Percentiles rank a stretch among this genome's conserved stretches.
These are phyloP conservation scores for Chironomus tepperi DNA, from an alignment of 1,140 invertebrate species.

Conservation along the genomic window DNA sequence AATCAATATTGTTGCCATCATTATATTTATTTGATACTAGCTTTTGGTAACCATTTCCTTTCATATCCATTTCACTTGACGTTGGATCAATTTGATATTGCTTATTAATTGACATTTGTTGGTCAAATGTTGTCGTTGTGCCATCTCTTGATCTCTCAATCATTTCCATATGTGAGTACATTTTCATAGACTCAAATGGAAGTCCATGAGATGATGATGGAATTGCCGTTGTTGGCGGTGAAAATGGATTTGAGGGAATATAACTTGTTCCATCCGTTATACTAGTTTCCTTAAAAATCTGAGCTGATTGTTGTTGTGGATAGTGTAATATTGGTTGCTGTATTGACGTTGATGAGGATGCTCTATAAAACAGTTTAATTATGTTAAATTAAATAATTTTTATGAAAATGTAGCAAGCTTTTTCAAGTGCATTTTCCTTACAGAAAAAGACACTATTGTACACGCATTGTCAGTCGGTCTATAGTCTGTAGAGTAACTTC, in stretches of 20 bases:
- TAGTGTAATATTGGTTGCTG: background rate
- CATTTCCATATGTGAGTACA: background rate
- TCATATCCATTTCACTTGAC: background rate
- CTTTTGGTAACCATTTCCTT: constrained; percentile 7
- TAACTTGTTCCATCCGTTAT: background rate
- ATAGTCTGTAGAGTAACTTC: too few species aligned
- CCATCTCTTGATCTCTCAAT: background rate
- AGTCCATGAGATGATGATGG: background rate
- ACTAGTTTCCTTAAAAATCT: background rate
- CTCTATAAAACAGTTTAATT: too few species aligned
- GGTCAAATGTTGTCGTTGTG: background rate
- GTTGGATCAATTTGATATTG: background rate
- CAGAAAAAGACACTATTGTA: too few species aligned
- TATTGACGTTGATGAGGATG: background rate
- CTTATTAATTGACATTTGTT: background rate
- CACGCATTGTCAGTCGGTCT: too few species aligned
- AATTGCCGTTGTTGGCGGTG: background rate
- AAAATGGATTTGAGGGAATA: background rate
- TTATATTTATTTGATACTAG: background rate
- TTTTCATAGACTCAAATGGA: background rate
- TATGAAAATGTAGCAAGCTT: too few species aligned
- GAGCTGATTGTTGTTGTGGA: background rate
- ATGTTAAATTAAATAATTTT: too few species aligned
- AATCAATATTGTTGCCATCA: background rate
- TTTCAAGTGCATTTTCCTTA: too few species aligned